These are phyloP conservation scores for Apogon talboti DNA, from an alignment of 2,797 vertebrate species.

Conservation along the genomic window DNA sequence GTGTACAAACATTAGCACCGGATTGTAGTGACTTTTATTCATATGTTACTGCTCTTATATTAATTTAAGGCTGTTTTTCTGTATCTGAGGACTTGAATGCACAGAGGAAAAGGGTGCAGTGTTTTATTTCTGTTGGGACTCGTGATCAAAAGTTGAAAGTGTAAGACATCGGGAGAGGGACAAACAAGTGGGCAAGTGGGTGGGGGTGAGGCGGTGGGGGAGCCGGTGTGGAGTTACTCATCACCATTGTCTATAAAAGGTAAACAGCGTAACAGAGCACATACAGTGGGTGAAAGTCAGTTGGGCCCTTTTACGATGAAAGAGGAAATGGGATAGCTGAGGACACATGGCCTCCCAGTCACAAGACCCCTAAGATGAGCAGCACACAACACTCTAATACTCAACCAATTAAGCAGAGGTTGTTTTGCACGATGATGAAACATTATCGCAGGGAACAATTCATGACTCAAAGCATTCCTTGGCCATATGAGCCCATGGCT, in stretches of 20 bases:
- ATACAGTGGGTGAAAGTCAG: slow-evolving; percentile 81
- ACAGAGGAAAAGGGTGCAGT: slow-evolving; percentile 31
- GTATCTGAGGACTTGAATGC: slow-evolving; percentile 32
- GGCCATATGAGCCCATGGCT: slow-evolving; percentile 91
- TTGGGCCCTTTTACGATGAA: slow-evolving; percentile 84
- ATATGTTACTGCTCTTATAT: no score
- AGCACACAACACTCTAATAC: slow-evolving; percentile 83
- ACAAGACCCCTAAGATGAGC: slow-evolving; percentile 87
- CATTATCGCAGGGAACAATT: slow-evolving; percentile 98
- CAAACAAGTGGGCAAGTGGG: slow-evolving; percentile 32
- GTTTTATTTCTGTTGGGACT: slow-evolving; percentile 41
- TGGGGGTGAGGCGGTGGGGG: slow-evolving; percentile 4
- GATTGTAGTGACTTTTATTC: no score
- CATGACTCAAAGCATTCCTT: slow-evolving; percentile 98
- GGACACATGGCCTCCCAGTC: slow-evolving; percentile 89
- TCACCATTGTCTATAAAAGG: slow-evolving; percentile 88
- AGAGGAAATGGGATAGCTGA: slow-evolving; percentile 89
- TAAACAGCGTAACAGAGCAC: slow-evolving; percentile 81
- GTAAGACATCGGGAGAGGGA: slow-evolving; percentile 35
- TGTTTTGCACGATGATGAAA: slow-evolving; percentile 93
- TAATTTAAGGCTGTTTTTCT: slow-evolving; percentile 28
- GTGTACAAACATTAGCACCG: not conserved
- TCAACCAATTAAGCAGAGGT: slow-evolving; percentile 91
- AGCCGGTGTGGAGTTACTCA: slow-evolving; percentile 77
- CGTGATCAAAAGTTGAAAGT: slow-evolving; percentile 40